Evolutionary conservation across 2,888 invertebrate species (phyloP).

Genomic region (Vandiemenella viatica): DNA sequence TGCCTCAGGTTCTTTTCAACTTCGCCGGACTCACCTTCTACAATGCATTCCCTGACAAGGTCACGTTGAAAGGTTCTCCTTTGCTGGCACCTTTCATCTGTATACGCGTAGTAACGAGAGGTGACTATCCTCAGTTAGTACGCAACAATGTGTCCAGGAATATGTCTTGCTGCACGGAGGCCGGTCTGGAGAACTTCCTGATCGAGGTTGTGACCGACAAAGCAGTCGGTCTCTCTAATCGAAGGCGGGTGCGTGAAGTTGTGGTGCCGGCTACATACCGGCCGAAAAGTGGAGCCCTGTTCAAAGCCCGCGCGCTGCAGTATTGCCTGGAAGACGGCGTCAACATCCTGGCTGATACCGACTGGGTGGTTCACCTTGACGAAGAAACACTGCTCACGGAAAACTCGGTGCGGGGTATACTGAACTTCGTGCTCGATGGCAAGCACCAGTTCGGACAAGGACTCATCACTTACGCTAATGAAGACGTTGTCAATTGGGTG

Average conservation of each 20-base stretch:
- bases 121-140: slow-evolving; percentile 84
- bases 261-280: slow-evolving; percentile 77
- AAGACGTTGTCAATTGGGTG: slow-evolving; percentile 90
- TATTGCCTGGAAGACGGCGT: slow-evolving; percentile 87
- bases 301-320: slow-evolving; percentile 87
- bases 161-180: slow-evolving; percentile 72
- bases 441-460: slow-evolving; percentile 94
- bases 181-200: slow-evolving; percentile 86
- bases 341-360: slow-evolving; percentile 67
- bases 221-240: slow-evolving; percentile 51
- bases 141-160: slow-evolving; percentile 73
- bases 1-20: slow-evolving; percentile 81
- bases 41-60: slow-evolving; percentile 89
- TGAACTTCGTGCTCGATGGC: slow-evolving; percentile 89
- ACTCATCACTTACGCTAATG: slow-evolving; percentile 89
- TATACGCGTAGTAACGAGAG: slow-evolving; percentile 84
- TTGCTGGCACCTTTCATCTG: slow-evolving; percentile 86
- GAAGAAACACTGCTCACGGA: slow-evolving; percentile 91
- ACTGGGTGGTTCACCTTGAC: slow-evolving; percentile 96
- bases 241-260: slow-evolving; percentile 69
- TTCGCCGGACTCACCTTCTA: slow-evolving; percentile 75
- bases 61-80: slow-evolving; percentile 75
- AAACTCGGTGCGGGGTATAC: slow-evolving; percentile 74
- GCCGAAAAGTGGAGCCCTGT: slow-evolving; percentile 82
- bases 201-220: slow-evolving; percentile 94